These are phyloP conservation scores for Encarsia formosa DNA, from an alignment of 2,888 invertebrate species.

Conservation along the genomic window DNA sequence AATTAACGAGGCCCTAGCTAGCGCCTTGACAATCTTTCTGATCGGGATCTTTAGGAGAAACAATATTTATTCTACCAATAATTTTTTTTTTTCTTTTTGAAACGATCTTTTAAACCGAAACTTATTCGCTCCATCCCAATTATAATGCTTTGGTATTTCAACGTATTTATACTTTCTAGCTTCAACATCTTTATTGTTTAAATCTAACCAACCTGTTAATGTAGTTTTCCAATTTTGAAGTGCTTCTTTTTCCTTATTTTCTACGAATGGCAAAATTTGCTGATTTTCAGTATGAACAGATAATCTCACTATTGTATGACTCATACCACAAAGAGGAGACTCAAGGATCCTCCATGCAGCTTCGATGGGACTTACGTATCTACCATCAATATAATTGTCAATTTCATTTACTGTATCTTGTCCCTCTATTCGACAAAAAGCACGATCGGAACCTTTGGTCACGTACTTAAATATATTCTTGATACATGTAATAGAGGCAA, in stretches of 20 bases:
- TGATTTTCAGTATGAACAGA: conserved; percentile 26
- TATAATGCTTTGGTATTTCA: conserved; percentile 7
- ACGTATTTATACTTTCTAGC: conserved; percentile 4
- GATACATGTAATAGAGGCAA: conserved; percentile 23
- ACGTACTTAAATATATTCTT: conserved; percentile 27
- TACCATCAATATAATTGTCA: conserved; percentile 15
- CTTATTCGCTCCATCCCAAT: too few relatives aligned
- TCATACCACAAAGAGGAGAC: conserved; percentile 24
- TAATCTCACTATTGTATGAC: conserved; percentile 21
- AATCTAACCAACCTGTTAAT: conserved; percentile 21
- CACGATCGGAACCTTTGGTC: conserved; percentile 25
- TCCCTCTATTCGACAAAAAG: conserved; percentile 5
- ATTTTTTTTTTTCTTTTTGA: too few relatives aligned
- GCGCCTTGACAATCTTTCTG: too few relatives aligned
- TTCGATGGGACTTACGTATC: conserved; percentile 27
- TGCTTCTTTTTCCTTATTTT: conserved; percentile 9
- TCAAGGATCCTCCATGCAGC: conserved; percentile 29
- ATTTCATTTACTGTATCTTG: conserved; percentile 13
- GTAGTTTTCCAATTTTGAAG: conserved; percentile 14
- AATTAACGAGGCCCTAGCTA: too few relatives aligned
- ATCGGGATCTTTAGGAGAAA: too few relatives aligned
- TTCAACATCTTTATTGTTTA: conserved; percentile 9
- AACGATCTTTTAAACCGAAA: too few relatives aligned
- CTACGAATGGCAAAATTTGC: conserved; percentile 20
- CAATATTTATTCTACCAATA: too few relatives aligned